Evolutionary conservation across 2,797 vertebrate species (phyloP).

Genomic region (Gila robusta): DNA sequence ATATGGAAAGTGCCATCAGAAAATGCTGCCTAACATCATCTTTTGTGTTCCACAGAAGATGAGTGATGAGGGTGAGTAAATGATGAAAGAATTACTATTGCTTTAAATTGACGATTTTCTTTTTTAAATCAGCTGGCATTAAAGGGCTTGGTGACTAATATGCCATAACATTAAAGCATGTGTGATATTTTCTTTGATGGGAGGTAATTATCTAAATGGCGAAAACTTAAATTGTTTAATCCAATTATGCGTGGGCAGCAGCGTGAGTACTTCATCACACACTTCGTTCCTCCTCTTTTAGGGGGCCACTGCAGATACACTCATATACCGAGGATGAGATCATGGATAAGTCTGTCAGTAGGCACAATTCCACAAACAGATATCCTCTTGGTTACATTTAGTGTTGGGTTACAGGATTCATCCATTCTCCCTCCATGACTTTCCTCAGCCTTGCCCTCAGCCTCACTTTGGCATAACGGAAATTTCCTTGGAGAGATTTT

Average conservation of each 20-base stretch:
- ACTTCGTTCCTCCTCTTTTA: slow-evolving; percentile 28
- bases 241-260: slow-evolving; percentile 8
- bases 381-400: slow-evolving; percentile 28
- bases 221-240: slow-evolving; percentile 17
- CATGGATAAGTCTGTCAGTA: slow-evolving; percentile 31
- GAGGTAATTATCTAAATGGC: slow-evolving; percentile 39
- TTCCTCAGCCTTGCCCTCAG: slow-evolving; percentile 14
- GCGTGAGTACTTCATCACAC: slow-evolving; percentile 7
- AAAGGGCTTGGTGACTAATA: slow-evolving; percentile 37
- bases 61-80: not conserved
- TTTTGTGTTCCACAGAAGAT: not conserved
- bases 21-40: not conserved
- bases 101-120: slow-evolving; percentile 12
- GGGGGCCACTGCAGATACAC: slow-evolving; percentile 15
- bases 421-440: slow-evolving; percentile 26
- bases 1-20: not conserved
- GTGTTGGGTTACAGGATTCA: slow-evolving; percentile 27
- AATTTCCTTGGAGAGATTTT: slow-evolving; percentile 45
- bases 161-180: slow-evolving; percentile 29
- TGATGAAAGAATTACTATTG: slow-evolving; percentile 3
- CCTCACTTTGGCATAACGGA: slow-evolving; percentile 24
- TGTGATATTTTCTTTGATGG: slow-evolving; percentile 24
- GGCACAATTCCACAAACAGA: slow-evolving; percentile 23
- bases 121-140: slow-evolving; percentile 3
- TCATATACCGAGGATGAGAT: slow-evolving; percentile 33